Evolutionary conservation across 2,113 vertebrate species (phyloP).

Genomic region (Odobenus rosmarus): DNA sequence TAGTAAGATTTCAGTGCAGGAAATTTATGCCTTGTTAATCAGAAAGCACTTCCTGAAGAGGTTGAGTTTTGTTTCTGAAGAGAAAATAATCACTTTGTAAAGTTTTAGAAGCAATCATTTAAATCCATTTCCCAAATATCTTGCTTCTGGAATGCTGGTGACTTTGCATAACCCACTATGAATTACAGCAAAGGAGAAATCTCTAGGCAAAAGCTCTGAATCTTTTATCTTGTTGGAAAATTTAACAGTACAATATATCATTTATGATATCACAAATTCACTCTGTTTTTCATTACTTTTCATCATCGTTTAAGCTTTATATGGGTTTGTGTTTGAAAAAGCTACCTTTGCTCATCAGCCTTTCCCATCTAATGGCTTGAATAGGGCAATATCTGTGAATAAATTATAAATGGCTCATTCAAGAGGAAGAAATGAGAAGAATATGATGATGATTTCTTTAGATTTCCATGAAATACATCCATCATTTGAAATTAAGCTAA

Average conservation of each 20-base stretch:
- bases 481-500: slow-evolving; percentile 65
- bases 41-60: not conserved
- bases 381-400: not conserved
- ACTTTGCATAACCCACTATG: not conserved
- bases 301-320: not conserved
- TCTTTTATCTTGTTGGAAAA: not conserved
- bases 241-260: not conserved
- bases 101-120: not conserved
- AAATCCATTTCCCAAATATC: not conserved
- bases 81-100: not conserved
- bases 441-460: slow-evolving; percentile 40
- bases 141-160: not conserved
- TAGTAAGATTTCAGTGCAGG: not conserved
- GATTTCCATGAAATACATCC: not conserved
- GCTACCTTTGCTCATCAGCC: not conserved
- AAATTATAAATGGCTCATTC: slow-evolving; percentile 4
- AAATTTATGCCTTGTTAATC: not conserved
- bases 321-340: not conserved
- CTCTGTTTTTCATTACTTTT: not conserved
- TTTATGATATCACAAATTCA: not conserved
- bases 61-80: not conserved
- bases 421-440: slow-evolving; percentile 16
- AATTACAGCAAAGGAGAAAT: not conserved
- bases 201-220: not conserved
- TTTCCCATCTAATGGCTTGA: not conserved